These are phyloP conservation scores for Pogoniulus pusillus DNA, from an alignment of 2,797 vertebrate species.

Conservation along the genomic window DNA sequence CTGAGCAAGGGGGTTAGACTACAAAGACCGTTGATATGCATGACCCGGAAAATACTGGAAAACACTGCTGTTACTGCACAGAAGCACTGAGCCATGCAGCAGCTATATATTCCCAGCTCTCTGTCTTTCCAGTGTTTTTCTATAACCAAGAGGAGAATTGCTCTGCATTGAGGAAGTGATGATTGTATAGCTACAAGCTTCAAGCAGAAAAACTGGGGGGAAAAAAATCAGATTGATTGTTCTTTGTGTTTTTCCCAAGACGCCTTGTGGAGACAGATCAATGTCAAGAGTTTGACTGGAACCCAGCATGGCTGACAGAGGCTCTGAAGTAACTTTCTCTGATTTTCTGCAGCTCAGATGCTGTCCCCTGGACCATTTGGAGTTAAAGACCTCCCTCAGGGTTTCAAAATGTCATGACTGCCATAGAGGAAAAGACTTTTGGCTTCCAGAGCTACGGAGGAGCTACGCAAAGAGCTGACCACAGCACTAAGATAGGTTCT, in stretches of 20 bases:
- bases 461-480: not conserved
- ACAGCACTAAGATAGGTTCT: not conserved
- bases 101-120: slow-evolving; percentile 29
- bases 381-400: not conserved
- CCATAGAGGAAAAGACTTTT: not conserved
- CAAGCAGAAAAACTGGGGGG: not conserved
- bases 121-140: not conserved
- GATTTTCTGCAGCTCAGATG: not conserved
- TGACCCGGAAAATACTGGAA: slow-evolving; percentile 46
- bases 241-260: not conserved
- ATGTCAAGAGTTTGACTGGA: not conserved
- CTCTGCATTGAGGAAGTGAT: not conserved
- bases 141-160: not conserved
- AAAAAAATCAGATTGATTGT: not conserved
- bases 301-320: not conserved
- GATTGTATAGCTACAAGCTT: not conserved
- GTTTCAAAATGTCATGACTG: not conserved
- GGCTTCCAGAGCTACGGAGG: not conserved
- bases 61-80: slow-evolving; percentile 18
- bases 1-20: not conserved
- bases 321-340: not conserved
- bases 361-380: not conserved
- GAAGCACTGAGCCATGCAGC: slow-evolving; percentile 48
- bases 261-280: not conserved
- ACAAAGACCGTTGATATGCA: slow-evolving; percentile 14